phyloP scores from a whole-genome alignment of 2,888 invertebrate genomes.

The Hyalella azteca region DNA sequence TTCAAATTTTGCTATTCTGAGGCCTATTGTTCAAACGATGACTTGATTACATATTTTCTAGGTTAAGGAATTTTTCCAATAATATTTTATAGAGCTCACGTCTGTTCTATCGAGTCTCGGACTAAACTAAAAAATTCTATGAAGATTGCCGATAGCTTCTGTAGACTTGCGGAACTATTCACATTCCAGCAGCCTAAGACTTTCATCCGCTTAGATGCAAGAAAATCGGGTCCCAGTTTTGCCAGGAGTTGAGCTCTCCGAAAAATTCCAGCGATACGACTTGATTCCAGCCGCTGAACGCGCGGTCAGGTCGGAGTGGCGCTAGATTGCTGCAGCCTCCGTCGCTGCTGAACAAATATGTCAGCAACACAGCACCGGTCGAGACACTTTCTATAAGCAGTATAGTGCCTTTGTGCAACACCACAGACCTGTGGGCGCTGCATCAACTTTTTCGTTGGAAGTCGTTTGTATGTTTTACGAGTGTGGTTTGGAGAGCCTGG shows the following conservation, averaged over 20 bases:
- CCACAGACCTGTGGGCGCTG: background rate
- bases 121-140: too few relatives aligned
- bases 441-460: conserved; percentile 23
- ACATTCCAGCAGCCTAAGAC: too few relatives aligned
- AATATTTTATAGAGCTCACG: too few relatives aligned
- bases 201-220: too few relatives aligned
- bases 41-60: too few relatives aligned
- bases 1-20: too few relatives aligned
- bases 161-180: too few relatives aligned
- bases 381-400: conserved; percentile 28
- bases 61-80: too few relatives aligned
- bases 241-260: background rate
- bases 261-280: background rate
- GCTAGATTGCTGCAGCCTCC: background rate
- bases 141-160: too few relatives aligned
- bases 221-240: too few relatives aligned
- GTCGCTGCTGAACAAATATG: background rate
- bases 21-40: too few relatives aligned
- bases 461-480: conserved; percentile 1
- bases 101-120: too few relatives aligned
- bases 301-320: background rate
- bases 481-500: background rate
- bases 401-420: conserved; percentile 15
- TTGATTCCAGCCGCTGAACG: background rate
- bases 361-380: conserved; percentile 2